A percentile compares a stretch with the other conserved stretches of the same genome.
phyloP scores from a whole-genome alignment of 2,113 vertebrate species.

The Macquaria australasica region DNA sequence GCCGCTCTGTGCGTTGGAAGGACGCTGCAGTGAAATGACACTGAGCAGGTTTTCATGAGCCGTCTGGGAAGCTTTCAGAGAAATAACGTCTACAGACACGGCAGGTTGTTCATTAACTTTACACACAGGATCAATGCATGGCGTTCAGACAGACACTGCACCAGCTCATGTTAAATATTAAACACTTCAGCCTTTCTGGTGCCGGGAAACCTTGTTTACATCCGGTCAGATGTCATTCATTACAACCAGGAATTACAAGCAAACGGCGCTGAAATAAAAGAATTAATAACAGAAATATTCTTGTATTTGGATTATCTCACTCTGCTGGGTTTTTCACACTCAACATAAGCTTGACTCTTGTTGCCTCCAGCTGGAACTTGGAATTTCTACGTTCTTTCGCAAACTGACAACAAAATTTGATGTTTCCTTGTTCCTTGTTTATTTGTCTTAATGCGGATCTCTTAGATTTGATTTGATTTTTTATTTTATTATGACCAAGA shows the following conservation, averaged over 20 bases:
- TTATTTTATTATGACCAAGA: no score
- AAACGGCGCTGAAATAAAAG: not conserved
- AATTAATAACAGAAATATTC: not conserved
- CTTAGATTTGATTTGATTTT: no score
- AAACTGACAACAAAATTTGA: no score
- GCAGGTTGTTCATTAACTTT: conserved; percentile 23
- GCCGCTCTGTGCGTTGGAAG: no score
- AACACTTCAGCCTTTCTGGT: not conserved
- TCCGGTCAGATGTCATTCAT: not conserved
- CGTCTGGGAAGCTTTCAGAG: not conserved
- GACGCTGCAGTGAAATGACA: not conserved
- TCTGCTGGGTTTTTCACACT: not conserved
- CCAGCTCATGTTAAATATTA: conserved; percentile 8
- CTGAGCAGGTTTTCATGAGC: not conserved
- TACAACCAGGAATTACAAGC: not conserved
- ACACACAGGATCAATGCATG: conserved; percentile 14
- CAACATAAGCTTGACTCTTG: no score
- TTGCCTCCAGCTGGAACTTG: not conserved
- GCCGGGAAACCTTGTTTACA: not conserved
- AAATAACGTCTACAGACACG: not conserved
- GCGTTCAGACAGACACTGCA: not conserved
- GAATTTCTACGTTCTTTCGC: not conserved
- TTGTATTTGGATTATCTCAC: not conserved
- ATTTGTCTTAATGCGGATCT: no score
- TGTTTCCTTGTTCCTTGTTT: not conserved